A percentile compares a stretch with the other conserved stretches of the same genome.
Evolutionary conservation across 2,888 invertebrate species (phyloP).

Genomic region (Xylota segnis): DNA sequence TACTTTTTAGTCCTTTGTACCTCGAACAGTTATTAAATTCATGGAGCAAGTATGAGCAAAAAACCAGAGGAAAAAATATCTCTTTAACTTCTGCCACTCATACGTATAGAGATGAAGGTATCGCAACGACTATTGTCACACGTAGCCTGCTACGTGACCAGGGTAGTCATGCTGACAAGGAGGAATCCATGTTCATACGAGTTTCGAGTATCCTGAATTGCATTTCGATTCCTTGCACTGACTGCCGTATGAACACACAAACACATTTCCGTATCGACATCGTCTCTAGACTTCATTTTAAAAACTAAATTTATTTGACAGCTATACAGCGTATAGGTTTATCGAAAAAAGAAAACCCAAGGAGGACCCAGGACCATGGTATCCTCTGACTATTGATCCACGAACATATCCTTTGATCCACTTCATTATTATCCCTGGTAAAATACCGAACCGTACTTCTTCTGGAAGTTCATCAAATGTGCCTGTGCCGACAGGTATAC

Average conservation of each 20-base stretch:
- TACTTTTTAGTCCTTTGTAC: constrained; percentile 13
- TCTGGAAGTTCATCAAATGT: constrained; percentile 19
- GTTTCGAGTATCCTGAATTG: constrained; percentile 4
- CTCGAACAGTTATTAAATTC: constrained; percentile 14
- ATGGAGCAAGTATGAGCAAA: neutral
- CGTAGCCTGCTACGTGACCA: constrained; percentile 14
- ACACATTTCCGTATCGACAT: neutral
- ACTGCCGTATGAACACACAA: neutral
- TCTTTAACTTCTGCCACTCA: neutral
- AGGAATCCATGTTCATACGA: neutral
- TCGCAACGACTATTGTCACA: constrained; percentile 15
- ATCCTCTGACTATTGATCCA: constrained; percentile 24
- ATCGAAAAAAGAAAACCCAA: neutral
- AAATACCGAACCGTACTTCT: constrained; percentile 7
- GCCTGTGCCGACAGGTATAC: constrained; percentile 5
- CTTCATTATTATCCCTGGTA: constrained; percentile 29
- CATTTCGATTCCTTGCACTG: neutral
- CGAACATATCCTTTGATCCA: constrained; percentile 40
- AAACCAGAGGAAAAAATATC: neutral
- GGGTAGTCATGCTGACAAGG: neutral
- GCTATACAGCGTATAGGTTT: too few species aligned
- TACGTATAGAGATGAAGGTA: neutral
- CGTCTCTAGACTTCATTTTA: neutral
- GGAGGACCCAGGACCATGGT: constrained; percentile 12
- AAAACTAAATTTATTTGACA: neutral